These are phyloP conservation scores for Philaenus spumarius DNA, from an alignment of 1,140 invertebrate genomes.

Conservation along the genomic window DNA sequence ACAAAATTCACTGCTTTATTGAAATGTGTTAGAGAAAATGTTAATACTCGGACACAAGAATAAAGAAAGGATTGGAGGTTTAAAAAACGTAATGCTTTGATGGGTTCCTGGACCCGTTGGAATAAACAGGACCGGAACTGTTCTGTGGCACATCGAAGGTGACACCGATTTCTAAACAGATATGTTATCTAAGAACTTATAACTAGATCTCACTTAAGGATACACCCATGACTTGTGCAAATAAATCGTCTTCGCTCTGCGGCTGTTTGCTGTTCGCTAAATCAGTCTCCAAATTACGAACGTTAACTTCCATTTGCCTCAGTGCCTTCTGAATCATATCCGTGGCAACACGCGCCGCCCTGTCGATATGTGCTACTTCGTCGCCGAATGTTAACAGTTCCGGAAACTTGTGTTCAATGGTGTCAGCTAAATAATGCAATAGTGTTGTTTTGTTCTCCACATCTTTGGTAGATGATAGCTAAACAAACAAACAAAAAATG, in stretches of 20 bases:
- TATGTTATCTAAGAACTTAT: no score
- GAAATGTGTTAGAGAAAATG: no score
- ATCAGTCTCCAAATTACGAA: conserved; percentile 83
- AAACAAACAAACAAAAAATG: conserved; percentile 39
- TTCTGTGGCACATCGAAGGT: no score
- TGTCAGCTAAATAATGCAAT: conserved; percentile 86
- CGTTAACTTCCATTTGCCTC: conserved; percentile 76
- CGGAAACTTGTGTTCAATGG: conserved; percentile 80
- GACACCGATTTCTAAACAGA: no score
- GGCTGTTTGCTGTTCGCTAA: conserved; percentile 70
- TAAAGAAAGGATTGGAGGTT: conserved; percentile 32
- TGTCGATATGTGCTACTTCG: conserved; percentile 80
- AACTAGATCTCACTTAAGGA: conserved; percentile 40
- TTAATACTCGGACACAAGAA: no score
- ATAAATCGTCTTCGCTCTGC: conserved; percentile 73
- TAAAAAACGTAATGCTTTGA: no score
- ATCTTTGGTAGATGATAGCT: conserved; percentile 92
- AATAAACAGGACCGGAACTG: no score
- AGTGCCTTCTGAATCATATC: conserved; percentile 80
- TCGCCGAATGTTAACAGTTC: conserved; percentile 77
- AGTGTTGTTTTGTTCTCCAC: conserved; percentile 87
- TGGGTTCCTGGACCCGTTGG: no score
- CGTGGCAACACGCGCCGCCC: conserved; percentile 74
- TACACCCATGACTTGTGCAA: conserved; percentile 77
- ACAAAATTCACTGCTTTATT: no score